Evolutionary conservation across 2,888 invertebrate species (phyloP).

Genomic region (Tribolium freemani): DNA sequence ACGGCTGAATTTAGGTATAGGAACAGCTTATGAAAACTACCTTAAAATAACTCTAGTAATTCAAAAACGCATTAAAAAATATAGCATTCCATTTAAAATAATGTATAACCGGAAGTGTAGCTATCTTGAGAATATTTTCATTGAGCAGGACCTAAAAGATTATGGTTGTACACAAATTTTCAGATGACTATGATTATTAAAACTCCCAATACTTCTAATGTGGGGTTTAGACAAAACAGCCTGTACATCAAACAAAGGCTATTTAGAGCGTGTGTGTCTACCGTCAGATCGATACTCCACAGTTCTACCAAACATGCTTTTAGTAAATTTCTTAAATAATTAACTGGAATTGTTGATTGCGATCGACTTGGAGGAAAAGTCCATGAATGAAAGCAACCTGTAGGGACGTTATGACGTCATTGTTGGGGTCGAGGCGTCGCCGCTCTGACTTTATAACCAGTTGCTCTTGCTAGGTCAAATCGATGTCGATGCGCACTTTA

Average conservation of each 20-base stretch:
- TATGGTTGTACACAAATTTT: too few species aligned
- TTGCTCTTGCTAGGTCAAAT: conserved; percentile 39
- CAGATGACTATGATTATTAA: too few species aligned
- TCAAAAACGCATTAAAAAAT: too few species aligned
- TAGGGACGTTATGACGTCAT: conserved; percentile 39
- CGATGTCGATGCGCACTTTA: conserved; percentile 35
- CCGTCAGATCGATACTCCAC: conserved; percentile 7
- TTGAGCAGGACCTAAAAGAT: too few species aligned
- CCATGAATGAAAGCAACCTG: conserved; percentile 39
- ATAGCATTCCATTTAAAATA: too few species aligned
- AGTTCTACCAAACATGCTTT: neutral
- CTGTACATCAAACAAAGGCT: conserved; percentile 30
- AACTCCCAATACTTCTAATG: too few species aligned
- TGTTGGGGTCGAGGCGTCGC: conserved; percentile 35
- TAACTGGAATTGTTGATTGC: neutral
- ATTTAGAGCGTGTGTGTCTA: conserved; percentile 12
- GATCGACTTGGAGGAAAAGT: conserved; percentile 6
- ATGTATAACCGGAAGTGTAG: too few species aligned
- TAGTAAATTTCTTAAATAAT: neutral
- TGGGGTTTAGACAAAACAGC: too few species aligned
- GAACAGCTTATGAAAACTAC: too few species aligned
- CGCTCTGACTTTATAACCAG: conserved; percentile 35
- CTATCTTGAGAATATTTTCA: too few species aligned
- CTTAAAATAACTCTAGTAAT: too few species aligned
- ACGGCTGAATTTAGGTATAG: too few species aligned